Conservation (phyloP, 2,113 vertebrate genomes). For the Ophthalmolycus amberensis region DNA sequence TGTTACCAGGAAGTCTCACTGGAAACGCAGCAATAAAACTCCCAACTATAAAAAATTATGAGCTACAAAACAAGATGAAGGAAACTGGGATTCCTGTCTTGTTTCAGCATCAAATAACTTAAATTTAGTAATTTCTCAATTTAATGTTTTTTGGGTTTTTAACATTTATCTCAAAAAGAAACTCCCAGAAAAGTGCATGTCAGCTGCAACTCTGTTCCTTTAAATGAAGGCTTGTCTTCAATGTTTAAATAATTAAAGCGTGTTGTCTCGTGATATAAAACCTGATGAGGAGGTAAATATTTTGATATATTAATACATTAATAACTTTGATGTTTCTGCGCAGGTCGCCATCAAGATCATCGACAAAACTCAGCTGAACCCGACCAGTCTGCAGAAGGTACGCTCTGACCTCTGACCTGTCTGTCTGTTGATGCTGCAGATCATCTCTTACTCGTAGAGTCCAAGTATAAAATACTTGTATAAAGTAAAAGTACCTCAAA, state of each 20-base stretch:
- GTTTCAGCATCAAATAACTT: background rate
- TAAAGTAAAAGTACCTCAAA: background rate
- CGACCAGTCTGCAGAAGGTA: constrained; percentile 66
- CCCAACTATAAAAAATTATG: background rate
- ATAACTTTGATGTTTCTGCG: background rate
- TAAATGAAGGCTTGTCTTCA: background rate
- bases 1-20: background rate
- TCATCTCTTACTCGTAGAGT: background rate
- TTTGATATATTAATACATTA: background rate
- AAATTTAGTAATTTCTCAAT: too few relatives aligned
- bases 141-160: background rate
- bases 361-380: constrained; percentile 63
- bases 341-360: constrained; percentile 66
- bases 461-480: background rate
- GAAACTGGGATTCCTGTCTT: background rate
- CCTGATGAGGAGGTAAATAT: background rate
- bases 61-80: background rate
- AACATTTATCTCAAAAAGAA: background rate
- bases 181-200: background rate
- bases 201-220: background rate
- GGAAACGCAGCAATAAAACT: background rate
- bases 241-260: background rate
- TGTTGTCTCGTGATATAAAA: background rate
- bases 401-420: background rate
- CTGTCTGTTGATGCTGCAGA: background rate